Evolutionary conservation across 2,888 invertebrate genomes (phyloP), one percentile per base, ranked within the genome.

Genomic region (Nephrotoma guestfalica): DNA sequence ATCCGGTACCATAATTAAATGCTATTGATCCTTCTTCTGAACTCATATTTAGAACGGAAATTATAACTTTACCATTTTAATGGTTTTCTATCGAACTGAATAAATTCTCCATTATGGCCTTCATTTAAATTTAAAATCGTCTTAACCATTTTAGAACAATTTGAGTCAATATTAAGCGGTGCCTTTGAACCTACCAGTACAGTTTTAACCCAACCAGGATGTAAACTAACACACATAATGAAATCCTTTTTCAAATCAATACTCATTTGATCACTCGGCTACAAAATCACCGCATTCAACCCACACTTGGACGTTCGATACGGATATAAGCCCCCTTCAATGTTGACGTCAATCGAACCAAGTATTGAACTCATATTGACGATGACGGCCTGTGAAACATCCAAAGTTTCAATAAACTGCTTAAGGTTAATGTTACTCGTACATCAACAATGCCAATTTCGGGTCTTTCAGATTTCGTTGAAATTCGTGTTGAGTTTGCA

Each of bases 141-240:
- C 6, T 93, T 90, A 18, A 97, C 91, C 87, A 98, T 94, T 18
- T 93, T 93, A 0, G 89, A 89, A 5, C 95, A 93, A 90, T 96
- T 95, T 0, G 94, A 93, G 41, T 95, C 93, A 0, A 96, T 92
- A 86, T 95, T 94, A 45, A 97, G 91, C 0, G 95, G 95, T 0
- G 97, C 98, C 88, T 94, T 94, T 57, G 93, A 91, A 4, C 98
- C 97, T 4, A 98, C 98, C 96, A 98, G 95, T 88, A 95, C 95
- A 0, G 98, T 98, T 90, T 95, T 94, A 6, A 98, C 97, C 98
- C 97, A 98, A 2, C 98, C 98, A 0, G 98, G 98, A 92, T 98
- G 97, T 87, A 98, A 90, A 87, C 93, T 93, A 0, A 95, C 93
- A 0, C 95, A 96, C 18, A 97, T 89, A 88, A 98, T 97, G 84